Evolutionary conservation across 1,140 invertebrate species (phyloP), one percentile per base, ranked within the genome.

Genomic region (Eumeta japonica): DNA sequence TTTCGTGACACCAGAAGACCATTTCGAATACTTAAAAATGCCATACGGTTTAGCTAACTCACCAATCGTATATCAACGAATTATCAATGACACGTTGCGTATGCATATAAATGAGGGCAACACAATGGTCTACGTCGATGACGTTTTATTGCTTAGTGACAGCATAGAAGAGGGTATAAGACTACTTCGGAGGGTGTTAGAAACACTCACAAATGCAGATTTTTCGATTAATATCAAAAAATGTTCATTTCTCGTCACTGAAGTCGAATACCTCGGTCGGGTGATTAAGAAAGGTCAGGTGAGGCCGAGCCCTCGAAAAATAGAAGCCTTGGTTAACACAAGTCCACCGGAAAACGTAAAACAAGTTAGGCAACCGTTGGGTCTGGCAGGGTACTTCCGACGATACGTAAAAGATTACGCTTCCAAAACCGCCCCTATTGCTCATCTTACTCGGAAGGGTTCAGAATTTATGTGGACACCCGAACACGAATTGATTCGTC

Each of bases 11-110:
- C 59, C 54, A 0, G 60, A 62, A 33, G 52, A 35, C 1, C 60
- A 59, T 24, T 80, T 75, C 39, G 72, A 77, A 41, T 78, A 53
- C 38, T 34, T 45, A 0, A 44, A 54, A 35, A 52, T 76, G 43
- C 74, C 68, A n/a, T 79, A 77, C 47, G 76, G 76, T 11, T 43
- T 79, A 2, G 48, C 41, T 3, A 76, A 71, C 45, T 53, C 68
- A 0, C 61, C 75, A 0, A 41, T 58, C n/a, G 55, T 59, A 2
- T 78, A 79, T 38, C 59, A 74, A 39, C 38, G 55, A 20, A 48
- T 68, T 4, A 70, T 78, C 11, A 59, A 60, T 17, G 42, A 40
- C 4, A 43, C 75, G 1, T 45, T 74, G 3, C 24, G 44, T 3
- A 10, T 24, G 4, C 29, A 28, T 28, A 33, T 58, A 36, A 7